These are phyloP conservation scores for Siderastrea siderea DNA, from an alignment of 92 coral and sea anemone genomes.

Conservation along the genomic window DNA sequence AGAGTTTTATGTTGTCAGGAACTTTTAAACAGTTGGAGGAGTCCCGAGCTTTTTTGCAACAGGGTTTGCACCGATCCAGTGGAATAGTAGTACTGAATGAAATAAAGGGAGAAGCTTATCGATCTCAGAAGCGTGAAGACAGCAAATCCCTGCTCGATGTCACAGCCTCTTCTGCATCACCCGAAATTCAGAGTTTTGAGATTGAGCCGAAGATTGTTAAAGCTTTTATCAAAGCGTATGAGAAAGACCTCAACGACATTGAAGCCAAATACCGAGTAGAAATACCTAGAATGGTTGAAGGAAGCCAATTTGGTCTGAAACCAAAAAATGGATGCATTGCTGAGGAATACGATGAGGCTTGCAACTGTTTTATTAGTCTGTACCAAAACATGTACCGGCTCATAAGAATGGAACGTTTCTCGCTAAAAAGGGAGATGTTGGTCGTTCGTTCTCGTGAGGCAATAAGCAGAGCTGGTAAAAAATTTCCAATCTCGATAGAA, in stretches of 20 bases:
- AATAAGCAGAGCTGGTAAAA: not conserved
- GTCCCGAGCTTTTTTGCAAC: not conserved
- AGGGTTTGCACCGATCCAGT: not conserved
- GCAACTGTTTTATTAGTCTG: conserved; percentile 1
- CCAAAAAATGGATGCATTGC: conserved; percentile 15
- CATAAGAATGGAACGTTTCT: conserved; percentile 20
- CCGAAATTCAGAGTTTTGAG: not conserved
- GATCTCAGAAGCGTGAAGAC: too few species aligned
- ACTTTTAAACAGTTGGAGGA: conserved; percentile 4
- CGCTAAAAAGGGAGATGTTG: not conserved
- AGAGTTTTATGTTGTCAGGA: conserved; percentile 4
- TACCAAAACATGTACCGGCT: conserved; percentile 6
- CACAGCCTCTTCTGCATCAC: not conserved
- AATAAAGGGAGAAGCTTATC: not conserved
- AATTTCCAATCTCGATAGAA: conserved; percentile 13
- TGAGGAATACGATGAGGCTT: conserved; percentile 29
- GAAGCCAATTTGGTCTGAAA: not conserved
- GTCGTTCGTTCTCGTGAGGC: not conserved
- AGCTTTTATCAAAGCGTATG: conserved; percentile 11
- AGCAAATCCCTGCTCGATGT: not conserved
- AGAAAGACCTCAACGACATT: conserved; percentile 26
- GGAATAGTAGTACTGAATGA: not conserved
- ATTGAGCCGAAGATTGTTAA: conserved; percentile 1
- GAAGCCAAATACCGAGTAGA: not conserved
- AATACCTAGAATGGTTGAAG: conserved; percentile 7